Conservation (phyloP, 2,888 invertebrate genomes). For the Pycnomerus fuliginosus region DNA sequence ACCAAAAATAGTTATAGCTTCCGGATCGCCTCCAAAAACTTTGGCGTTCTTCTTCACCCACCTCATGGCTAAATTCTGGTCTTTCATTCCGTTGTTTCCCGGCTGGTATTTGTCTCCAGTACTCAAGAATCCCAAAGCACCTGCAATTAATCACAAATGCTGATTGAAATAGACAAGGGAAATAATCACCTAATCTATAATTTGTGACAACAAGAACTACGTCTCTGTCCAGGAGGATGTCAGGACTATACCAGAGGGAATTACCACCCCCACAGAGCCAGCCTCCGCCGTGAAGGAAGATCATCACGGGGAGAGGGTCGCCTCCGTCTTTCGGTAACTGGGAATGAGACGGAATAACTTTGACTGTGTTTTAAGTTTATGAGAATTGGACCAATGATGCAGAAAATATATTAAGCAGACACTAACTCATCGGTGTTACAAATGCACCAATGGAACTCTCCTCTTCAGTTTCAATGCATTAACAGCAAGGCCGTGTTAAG, state of each 20-base stretch:
- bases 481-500: too few relatives aligned
- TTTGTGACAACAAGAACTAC: slow-evolving; percentile 69
- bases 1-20: slow-evolving; percentile 49
- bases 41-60: slow-evolving; percentile 50
- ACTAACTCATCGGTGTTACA: too few relatives aligned
- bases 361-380: too few relatives aligned
- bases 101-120: slow-evolving; percentile 49
- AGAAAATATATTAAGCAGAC: too few relatives aligned
- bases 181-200: slow-evolving; percentile 62
- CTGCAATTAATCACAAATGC: slow-evolving; percentile 30
- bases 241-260: slow-evolving; percentile 68
- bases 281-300: slow-evolving; percentile 74
- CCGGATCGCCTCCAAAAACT: slow-evolving; percentile 50
- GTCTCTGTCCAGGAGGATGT: slow-evolving; percentile 68
- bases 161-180: too few relatives aligned
- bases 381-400: too few relatives aligned
- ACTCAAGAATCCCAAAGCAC: slow-evolving; percentile 49
- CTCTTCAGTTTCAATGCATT: too few relatives aligned
- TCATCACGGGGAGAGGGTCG: slow-evolving; percentile 64
- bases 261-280: slow-evolving; percentile 73
- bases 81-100: slow-evolving; percentile 53
- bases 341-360: too few relatives aligned
- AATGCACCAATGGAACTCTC: too few relatives aligned
- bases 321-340: too few relatives aligned
- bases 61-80: slow-evolving; percentile 48